These are phyloP conservation scores for Ladona fulva DNA, from an alignment of 1,140 invertebrate genomes.

Conservation along the genomic window DNA sequence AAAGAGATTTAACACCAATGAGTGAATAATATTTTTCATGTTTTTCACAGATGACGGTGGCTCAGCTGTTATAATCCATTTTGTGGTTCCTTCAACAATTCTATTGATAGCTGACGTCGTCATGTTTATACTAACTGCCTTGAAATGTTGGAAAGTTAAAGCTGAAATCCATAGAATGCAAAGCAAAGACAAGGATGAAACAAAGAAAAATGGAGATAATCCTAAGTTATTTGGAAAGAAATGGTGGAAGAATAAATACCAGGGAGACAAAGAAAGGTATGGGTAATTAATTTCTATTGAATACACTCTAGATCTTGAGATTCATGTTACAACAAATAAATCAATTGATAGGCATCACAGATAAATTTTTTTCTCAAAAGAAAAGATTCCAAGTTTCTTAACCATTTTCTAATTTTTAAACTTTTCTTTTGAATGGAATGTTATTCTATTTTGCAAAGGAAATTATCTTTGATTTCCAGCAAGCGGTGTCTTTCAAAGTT, in stretches of 20 bases:
- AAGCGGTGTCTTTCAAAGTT: no score
- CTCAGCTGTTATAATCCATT: not conserved
- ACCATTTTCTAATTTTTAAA: no score
- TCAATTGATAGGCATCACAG: no score
- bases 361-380: no score
- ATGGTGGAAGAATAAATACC: slow-evolving; percentile 42
- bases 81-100: slow-evolving; percentile 44
- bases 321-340: no score
- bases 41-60: not conserved
- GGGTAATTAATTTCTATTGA: slow-evolving; percentile 23
- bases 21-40: no score
- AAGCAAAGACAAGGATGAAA: slow-evolving; percentile 40
- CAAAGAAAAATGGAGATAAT: slow-evolving; percentile 25
- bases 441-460: no score
- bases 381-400: no score
- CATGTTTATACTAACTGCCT: slow-evolving; percentile 55
- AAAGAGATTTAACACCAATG: no score
- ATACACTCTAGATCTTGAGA: no score
- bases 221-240: not conserved
- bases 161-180: slow-evolving; percentile 54
- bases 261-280: slow-evolving; percentile 54
- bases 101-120: slow-evolving; percentile 50
- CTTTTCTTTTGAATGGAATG: no score
- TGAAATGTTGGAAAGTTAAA: slow-evolving; percentile 56
- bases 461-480: no score